Evolutionary conservation across 2,888 invertebrate species (phyloP).

Genomic region (Rotaria sp.): DNA sequence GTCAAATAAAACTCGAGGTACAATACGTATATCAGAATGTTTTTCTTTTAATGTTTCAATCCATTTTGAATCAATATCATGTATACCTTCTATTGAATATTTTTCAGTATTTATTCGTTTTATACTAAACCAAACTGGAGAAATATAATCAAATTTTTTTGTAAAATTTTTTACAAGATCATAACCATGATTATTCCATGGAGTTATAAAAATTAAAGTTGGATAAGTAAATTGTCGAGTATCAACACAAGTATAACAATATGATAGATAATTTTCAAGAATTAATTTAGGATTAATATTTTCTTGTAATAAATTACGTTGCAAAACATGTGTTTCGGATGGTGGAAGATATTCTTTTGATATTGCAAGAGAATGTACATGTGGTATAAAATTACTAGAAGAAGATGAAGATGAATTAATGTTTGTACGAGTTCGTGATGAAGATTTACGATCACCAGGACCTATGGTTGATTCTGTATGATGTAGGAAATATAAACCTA

Average conservation of each 20-base stretch:
- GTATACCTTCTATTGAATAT: constrained; percentile 57
- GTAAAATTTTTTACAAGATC: constrained; percentile 75
- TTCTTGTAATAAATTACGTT: not conserved
- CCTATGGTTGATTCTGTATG: not conserved
- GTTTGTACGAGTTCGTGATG: not conserved
- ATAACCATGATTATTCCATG: constrained; percentile 38
- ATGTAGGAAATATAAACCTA: not conserved
- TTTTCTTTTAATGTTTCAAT: constrained; percentile 29
- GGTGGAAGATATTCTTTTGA: not conserved
- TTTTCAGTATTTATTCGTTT: constrained; percentile 62
- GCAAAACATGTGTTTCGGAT: not conserved
- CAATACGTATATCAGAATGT: constrained; percentile 49
- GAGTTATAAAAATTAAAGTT: constrained; percentile 34
- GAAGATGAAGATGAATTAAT: too few species aligned
- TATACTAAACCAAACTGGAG: constrained; percentile 89
- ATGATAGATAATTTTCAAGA: constrained; percentile 29
- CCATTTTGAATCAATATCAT: constrained; percentile 71
- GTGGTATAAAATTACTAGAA: too few species aligned
- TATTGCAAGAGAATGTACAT: not conserved
- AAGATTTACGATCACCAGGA: not conserved
- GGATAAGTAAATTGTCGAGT: constrained; percentile 7
- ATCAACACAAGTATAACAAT: constrained; percentile 23
- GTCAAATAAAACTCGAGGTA: constrained; percentile 82
- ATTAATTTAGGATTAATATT: not conserved
- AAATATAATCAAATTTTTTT: constrained; percentile 75